Conservation (phyloP, 2,888 invertebrate species). For the Zaprionus bogoriensis region DNA sequence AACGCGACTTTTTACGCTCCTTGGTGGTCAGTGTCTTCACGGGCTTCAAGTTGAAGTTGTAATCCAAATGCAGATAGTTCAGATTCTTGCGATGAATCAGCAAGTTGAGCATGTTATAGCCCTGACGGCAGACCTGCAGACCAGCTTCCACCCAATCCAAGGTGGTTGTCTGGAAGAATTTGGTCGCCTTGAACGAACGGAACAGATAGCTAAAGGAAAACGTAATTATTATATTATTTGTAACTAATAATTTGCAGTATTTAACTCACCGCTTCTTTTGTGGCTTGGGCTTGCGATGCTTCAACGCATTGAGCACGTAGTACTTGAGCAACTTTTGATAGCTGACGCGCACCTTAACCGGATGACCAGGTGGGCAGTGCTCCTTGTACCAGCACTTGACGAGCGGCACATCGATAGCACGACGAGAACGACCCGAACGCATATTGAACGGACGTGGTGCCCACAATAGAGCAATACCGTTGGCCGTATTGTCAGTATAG, state of each 20-base stretch:
- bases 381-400: constrained; percentile 99
- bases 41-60: constrained; percentile 99
- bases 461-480: constrained; percentile 98
- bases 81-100: constrained; percentile 99
- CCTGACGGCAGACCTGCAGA: constrained; percentile 98
- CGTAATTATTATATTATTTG: too few relatives aligned
- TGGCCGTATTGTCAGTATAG: constrained; percentile 99
- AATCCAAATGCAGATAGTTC: constrained; percentile 99
- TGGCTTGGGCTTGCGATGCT: constrained; percentile 98
- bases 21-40: constrained; percentile 99
- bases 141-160: constrained; percentile 99
- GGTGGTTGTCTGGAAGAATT: constrained; percentile 99
- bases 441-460: constrained; percentile 99
- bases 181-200: constrained; percentile 99
- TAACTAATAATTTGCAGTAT: too few relatives aligned
- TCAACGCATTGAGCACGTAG: constrained; percentile 98
- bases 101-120: constrained; percentile 99
- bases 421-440: constrained; percentile 95
- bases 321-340: constrained; percentile 99
- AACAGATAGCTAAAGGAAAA: constrained; percentile 89
- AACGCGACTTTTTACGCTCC: constrained; percentile 98
- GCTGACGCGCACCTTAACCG: constrained; percentile 99
- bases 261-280: constrained; percentile 93
- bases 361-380: constrained; percentile 96
- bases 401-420: constrained; percentile 98